Evolutionary conservation across 2,888 invertebrate genomes (phyloP).

Genomic region (Drosophila nr. medialis): DNA sequence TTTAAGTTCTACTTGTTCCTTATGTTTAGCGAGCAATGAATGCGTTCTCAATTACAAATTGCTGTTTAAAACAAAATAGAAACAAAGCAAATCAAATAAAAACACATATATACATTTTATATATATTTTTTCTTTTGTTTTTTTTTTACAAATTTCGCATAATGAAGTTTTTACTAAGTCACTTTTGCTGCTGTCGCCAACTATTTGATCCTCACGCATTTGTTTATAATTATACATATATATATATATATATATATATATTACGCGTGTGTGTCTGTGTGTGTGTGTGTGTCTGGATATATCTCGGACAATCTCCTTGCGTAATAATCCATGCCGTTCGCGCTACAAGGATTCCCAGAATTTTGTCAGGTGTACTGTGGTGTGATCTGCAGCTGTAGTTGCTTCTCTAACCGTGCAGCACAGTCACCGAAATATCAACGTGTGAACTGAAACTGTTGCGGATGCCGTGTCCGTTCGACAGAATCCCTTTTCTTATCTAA

Average conservation of each 20-base stretch:
- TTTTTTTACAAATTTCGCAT: background rate
- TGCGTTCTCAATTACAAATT: background rate
- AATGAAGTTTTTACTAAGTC: background rate
- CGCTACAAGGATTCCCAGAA: slow-evolving; percentile 50
- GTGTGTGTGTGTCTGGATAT: no score
- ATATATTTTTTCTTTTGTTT: background rate
- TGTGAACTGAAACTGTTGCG: slow-evolving; percentile 30
- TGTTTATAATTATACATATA: background rate
- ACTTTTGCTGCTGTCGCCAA: background rate
- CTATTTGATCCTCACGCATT: background rate
- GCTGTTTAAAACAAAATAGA: background rate
- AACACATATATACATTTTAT: background rate
- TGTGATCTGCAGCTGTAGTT: slow-evolving; percentile 36
- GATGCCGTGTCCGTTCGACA: slow-evolving; percentile 3
- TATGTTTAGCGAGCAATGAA: background rate
- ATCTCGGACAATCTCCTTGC: no score
- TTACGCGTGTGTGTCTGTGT: background rate
- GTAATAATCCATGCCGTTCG: slow-evolving; percentile 84
- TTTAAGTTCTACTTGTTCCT: background rate
- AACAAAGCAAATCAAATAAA: background rate
- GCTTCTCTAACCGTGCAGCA: slow-evolving; percentile 26
- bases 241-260: background rate
- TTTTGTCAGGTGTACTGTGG: slow-evolving; percentile 86
- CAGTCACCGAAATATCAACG: slow-evolving; percentile 33
- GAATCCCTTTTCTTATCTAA: slow-evolving; percentile 11